phyloP scores from a whole-genome alignment of 2,113 vertebrate genomes.

The Nannobrachium achirus region DNA sequence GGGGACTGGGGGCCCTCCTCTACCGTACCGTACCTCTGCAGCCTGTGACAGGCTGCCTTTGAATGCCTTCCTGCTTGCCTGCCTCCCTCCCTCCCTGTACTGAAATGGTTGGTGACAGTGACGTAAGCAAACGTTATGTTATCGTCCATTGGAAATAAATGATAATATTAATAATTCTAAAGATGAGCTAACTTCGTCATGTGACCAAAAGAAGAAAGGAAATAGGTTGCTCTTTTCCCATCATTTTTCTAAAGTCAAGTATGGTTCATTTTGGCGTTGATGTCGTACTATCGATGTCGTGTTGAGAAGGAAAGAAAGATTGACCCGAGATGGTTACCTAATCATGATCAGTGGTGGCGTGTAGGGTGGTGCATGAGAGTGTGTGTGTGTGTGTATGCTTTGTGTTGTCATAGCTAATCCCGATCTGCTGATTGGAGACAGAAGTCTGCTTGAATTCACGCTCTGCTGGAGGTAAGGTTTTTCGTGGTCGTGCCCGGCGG shows the following conservation, averaged over 20 bases:
- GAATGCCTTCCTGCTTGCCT: slow-evolving; percentile 63
- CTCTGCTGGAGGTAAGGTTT: slow-evolving; percentile 95
- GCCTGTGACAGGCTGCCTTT: slow-evolving; percentile 76
- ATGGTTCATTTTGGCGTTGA: slow-evolving; percentile 44
- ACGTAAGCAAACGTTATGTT: slow-evolving; percentile 43
- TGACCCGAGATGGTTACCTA: slow-evolving; percentile 43
- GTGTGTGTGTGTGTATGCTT: slow-evolving; percentile 48
- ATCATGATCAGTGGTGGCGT: slow-evolving; percentile 31
- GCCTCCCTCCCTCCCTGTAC: slow-evolving; percentile 57
- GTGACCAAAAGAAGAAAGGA: slow-evolving; percentile 72
- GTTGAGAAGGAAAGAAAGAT: slow-evolving; percentile 39
- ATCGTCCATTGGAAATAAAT: slow-evolving; percentile 42
- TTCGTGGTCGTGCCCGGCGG: slow-evolving; percentile 80
- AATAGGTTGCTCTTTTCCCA: slow-evolving; percentile 29
- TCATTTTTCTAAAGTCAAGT: slow-evolving; percentile 18
- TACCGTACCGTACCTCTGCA: slow-evolving; percentile 58
- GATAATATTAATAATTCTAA: slow-evolving; percentile 31
- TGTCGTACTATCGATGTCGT: slow-evolving; percentile 35
- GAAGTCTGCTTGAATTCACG: slow-evolving; percentile 90
- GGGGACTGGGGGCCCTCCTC: slow-evolving; percentile 44
- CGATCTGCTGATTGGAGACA: slow-evolving; percentile 81
- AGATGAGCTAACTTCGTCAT: slow-evolving; percentile 74
- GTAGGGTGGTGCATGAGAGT: neutral
- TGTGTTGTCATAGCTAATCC: slow-evolving; percentile 73
- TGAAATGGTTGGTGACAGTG: slow-evolving; percentile 67